These are phyloP conservation scores for Drosophila meridiana DNA, from an alignment of 2,888 invertebrate genomes.

Conservation along the genomic window DNA sequence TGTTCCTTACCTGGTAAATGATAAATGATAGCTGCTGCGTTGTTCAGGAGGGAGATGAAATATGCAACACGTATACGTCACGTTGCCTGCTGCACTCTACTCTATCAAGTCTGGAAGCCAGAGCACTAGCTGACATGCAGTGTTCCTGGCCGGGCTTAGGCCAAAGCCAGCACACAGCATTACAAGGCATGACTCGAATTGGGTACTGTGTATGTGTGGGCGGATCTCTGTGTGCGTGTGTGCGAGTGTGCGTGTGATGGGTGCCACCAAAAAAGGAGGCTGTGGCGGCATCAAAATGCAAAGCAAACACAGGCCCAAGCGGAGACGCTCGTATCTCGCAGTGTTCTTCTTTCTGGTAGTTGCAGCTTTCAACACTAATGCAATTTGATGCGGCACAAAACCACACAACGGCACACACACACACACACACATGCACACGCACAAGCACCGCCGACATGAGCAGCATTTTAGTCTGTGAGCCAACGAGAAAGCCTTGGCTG, in stretches of 20 bases:
- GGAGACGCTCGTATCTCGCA: constrained; percentile 17
- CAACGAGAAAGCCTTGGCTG: constrained; percentile 17
- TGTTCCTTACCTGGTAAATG: constrained; percentile 55
- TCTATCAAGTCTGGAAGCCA: constrained; percentile 41
- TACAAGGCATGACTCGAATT: constrained; percentile 51
- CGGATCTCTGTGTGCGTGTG: background rate
- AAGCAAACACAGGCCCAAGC: constrained; percentile 64
- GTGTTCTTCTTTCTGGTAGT: constrained; percentile 46
- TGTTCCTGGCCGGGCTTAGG: constrained; percentile 55
- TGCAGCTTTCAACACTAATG: constrained; percentile 72
- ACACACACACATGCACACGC: constrained; percentile 17
- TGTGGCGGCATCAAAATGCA: constrained; percentile 71
- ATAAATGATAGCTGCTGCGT: constrained; percentile 66
- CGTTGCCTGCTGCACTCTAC: constrained; percentile 38
- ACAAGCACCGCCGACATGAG: background rate
- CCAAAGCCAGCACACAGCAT: constrained; percentile 61
- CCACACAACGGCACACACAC: constrained; percentile 60
- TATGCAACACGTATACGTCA: constrained; percentile 52
- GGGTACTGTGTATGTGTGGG: constrained; percentile 31
- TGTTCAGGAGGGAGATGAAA: constrained; percentile 27
- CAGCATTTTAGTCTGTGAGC: constrained; percentile 28
- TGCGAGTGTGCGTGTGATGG: background rate
- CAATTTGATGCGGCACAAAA: constrained; percentile 76
- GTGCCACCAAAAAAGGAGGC: constrained; percentile 27
- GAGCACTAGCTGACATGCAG: constrained; percentile 35